A percentile compares a stretch with the other conserved stretches of the same genome.
phyloP scores from a whole-genome alignment of 2,113 vertebrate genomes.

The Muscicapa adusta region DNA sequence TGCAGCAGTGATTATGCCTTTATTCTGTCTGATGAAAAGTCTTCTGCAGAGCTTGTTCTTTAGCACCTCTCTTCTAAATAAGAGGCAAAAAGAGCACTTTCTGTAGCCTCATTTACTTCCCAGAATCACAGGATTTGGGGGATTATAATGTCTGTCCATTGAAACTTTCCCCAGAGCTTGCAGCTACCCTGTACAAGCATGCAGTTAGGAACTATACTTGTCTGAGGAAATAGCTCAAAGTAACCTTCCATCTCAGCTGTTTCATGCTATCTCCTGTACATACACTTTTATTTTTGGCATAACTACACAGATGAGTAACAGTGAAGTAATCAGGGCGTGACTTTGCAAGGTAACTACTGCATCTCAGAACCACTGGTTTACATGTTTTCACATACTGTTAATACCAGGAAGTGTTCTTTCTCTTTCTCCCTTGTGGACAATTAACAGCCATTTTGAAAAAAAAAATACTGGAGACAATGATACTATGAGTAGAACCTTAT shows the following conservation, averaged over 20 bases:
- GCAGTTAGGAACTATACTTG: background rate
- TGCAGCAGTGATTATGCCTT: background rate
- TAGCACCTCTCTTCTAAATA: background rate
- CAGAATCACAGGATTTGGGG: background rate
- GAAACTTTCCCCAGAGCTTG: background rate
- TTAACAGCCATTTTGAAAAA: background rate
- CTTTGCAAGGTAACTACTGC: background rate
- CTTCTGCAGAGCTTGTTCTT: background rate
- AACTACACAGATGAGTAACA: background rate
- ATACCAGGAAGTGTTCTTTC: background rate
- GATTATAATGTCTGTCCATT: background rate
- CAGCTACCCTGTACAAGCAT: background rate
- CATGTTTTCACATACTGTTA: background rate
- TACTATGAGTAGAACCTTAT: background rate
- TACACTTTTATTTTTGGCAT: background rate
- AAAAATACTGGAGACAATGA: background rate
- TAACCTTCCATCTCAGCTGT: background rate
- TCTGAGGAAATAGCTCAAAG: background rate
- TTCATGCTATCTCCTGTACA: background rate
- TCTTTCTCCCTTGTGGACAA: background rate
- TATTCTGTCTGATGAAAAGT: background rate
- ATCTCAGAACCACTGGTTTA: background rate
- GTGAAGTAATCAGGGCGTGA: background rate
- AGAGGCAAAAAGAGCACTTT: background rate
- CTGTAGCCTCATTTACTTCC: accelerated